Conservation (phyloP, 92 coral and sea anemone genomes). For the Phenganax subtilis region DNA sequence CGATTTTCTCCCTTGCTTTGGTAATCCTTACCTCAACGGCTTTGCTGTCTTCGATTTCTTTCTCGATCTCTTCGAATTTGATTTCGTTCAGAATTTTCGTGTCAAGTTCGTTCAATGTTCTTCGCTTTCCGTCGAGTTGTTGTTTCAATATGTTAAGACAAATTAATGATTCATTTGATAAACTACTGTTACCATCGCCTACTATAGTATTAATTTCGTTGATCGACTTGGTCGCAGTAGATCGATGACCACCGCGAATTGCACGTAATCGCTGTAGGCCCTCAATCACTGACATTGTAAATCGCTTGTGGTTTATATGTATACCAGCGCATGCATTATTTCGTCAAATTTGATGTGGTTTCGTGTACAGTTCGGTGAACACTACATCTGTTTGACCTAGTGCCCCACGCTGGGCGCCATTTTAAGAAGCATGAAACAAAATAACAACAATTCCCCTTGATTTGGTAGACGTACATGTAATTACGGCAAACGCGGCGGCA, state of each 20-base stretch:
- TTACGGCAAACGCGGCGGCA: no score
- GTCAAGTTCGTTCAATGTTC: conserved; percentile 25
- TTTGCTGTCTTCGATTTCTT: no score
- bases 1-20: neutral
- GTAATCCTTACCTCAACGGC: no score
- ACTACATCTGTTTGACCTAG: no score
- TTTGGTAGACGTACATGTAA: no score
- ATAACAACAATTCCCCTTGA: no score
- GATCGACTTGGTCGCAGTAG: neutral
- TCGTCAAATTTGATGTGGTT: no score
- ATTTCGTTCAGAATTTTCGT: conserved; percentile 3
- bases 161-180: conserved; percentile 13
- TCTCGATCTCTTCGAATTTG: neutral
- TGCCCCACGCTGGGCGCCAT: no score
- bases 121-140: conserved; percentile 33
- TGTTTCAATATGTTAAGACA: conserved; percentile 6
- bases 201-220: conserved; percentile 13
- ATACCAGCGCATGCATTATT: no score
- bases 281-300: neutral
- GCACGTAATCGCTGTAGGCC: neutral
- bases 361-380: no score
- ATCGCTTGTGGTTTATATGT: no score
- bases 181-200: neutral
- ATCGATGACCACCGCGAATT: conserved; percentile 4
- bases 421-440: no score